Conservation (phyloP, 2,888 invertebrate genomes). For the Drosophila multiciliata region DNA sequence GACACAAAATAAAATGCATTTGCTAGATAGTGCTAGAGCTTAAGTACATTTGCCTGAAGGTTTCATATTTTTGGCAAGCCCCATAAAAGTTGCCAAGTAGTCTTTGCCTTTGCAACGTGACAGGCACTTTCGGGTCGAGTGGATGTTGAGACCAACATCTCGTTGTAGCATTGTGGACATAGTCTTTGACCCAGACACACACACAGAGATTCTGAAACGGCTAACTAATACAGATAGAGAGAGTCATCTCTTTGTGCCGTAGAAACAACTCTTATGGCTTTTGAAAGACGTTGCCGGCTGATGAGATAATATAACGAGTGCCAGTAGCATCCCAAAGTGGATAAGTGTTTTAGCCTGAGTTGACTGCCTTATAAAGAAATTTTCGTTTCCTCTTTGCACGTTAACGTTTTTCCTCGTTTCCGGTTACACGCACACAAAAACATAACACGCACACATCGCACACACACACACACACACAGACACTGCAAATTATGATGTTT, state of each 20-base stretch:
- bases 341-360: conserved; percentile 77
- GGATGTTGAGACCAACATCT: conserved; percentile 59
- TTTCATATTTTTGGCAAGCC: conserved; percentile 53
- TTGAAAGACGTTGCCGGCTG: conserved; percentile 68
- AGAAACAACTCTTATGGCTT: conserved; percentile 58
- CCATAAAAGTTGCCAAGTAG: conserved; percentile 42
- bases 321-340: conserved; percentile 62
- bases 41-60: conserved; percentile 5
- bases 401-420: conserved; percentile 69
- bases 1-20: conserved; percentile 32
- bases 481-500: conserved; percentile 74
- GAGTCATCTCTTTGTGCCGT: conserved; percentile 24
- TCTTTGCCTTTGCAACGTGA: conserved; percentile 37
- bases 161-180: conserved; percentile 66
- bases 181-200: conserved; percentile 66
- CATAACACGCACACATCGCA: conserved; percentile 32
- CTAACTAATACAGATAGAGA: conserved; percentile 33
- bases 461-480: conserved; percentile 28
- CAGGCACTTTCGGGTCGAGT: conserved; percentile 54
- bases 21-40: conserved; percentile 12
- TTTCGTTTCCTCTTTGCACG: conserved; percentile 55
- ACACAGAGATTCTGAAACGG: conserved; percentile 25
- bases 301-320: conserved; percentile 74
- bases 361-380: conserved; percentile 72
- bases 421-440: conserved; percentile 62